phyloP scores from a whole-genome alignment of 2,113 vertebrate genomes.

The Pituophis catenifer region DNA sequence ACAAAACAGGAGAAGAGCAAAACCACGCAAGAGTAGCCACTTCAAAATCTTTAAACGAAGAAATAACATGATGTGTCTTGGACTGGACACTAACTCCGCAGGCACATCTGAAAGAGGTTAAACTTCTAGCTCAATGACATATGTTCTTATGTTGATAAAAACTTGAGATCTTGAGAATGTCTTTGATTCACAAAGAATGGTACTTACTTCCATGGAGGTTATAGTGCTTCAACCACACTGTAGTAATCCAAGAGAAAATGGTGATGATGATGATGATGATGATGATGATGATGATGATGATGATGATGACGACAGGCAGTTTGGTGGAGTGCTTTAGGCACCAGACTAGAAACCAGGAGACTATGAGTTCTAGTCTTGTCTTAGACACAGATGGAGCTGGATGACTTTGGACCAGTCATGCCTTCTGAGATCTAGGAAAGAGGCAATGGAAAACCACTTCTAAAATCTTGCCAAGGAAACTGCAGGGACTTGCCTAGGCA shows the following conservation, averaged over 20 bases:
- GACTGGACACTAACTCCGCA: not conserved
- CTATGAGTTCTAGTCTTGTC: not conserved
- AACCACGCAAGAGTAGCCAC: not conserved
- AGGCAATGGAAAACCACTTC: not conserved
- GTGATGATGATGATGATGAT: not conserved
- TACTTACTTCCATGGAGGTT: not conserved
- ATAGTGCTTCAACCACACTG: not conserved
- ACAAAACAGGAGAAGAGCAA: not conserved
- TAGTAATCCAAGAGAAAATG: not conserved
- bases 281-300: not conserved
- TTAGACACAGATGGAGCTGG: not conserved
- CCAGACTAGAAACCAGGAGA: not conserved
- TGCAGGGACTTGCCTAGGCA: not conserved
- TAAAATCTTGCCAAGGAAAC: not conserved
- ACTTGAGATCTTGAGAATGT: not conserved
- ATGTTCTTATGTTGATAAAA: not conserved
- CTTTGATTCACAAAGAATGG: not conserved
- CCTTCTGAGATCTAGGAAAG: not conserved
- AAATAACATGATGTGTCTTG: not conserved
- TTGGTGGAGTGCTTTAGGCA: not conserved
- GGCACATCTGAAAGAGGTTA: not conserved
- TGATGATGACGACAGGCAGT: not conserved
- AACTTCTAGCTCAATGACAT: not conserved
- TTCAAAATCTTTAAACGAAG: not conserved
- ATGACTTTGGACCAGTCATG: not conserved